Conservation (phyloP, 2,113 vertebrate species). For the Amia ocellicauda region DNA sequence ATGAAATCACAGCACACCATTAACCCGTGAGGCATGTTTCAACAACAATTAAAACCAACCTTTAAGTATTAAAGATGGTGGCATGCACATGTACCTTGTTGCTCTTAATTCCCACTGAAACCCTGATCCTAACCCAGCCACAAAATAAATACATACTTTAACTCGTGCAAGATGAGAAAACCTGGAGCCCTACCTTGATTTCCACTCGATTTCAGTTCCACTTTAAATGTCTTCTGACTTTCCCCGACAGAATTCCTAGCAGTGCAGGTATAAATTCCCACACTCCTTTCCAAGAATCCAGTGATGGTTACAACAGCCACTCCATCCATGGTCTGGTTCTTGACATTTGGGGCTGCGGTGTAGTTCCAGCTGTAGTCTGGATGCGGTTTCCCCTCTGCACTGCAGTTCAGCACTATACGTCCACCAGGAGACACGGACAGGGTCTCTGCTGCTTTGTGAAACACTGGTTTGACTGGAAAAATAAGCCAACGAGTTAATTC, state of each 20-base stretch:
- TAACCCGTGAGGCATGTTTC: too few relatives aligned
- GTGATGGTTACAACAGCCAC: constrained; percentile 15
- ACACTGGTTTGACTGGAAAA: constrained; percentile 41
- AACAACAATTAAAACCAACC: too few relatives aligned
- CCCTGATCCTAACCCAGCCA: too few relatives aligned
- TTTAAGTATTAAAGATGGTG: too few relatives aligned
- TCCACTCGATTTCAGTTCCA: too few relatives aligned
- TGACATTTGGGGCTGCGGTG: constrained; percentile 11
- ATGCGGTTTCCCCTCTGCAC: constrained; percentile 43
- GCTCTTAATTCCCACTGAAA: too few relatives aligned
- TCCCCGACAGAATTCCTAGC: constrained; percentile 47
- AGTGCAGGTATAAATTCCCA: constrained; percentile 45
- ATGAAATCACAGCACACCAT: too few relatives aligned
- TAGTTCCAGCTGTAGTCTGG: constrained; percentile 24
- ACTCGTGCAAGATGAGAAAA: too few relatives aligned
- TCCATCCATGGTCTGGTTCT: constrained; percentile 13
- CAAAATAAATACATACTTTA: too few relatives aligned
- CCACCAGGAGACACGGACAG: not conserved
- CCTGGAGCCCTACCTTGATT: too few relatives aligned
- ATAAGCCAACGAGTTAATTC: not conserved
- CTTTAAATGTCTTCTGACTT: too few relatives aligned
- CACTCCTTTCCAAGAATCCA: constrained; percentile 44
- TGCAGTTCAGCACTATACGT: constrained; percentile 38
- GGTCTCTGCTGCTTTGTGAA: not conserved
- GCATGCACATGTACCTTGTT: too few relatives aligned